These are phyloP conservation scores for Troilus luridus DNA, from an alignment of 2,888 invertebrate species.

Conservation along the genomic window DNA sequence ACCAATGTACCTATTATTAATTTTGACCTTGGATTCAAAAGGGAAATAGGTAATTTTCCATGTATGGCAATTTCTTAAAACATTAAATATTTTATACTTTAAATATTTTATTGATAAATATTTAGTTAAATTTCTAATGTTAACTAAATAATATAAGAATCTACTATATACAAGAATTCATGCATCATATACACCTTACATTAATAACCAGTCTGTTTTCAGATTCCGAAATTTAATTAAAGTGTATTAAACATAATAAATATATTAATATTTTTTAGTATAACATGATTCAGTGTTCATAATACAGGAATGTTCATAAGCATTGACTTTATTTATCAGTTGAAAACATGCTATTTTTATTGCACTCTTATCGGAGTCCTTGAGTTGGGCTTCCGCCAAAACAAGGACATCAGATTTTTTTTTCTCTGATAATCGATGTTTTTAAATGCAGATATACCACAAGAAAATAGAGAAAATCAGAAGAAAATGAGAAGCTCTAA, in stretches of 20 bases:
- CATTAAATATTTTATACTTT: too few relatives aligned
- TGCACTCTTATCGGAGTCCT: conserved; percentile 40
- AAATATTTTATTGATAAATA: too few relatives aligned
- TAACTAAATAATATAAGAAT: too few relatives aligned
- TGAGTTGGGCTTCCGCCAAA: not conserved
- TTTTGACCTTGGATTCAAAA: too few relatives aligned
- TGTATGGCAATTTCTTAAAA: too few relatives aligned
- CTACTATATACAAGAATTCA: too few relatives aligned
- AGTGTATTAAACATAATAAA: not conserved
- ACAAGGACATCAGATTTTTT: conserved; percentile 39
- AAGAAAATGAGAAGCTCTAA: not conserved
- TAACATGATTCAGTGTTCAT: not conserved
- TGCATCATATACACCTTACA: too few relatives aligned
- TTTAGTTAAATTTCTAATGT: too few relatives aligned
- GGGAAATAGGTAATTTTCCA: too few relatives aligned
- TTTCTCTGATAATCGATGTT: not conserved
- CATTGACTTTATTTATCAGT: not conserved
- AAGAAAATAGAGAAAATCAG: not conserved
- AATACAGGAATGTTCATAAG: not conserved
- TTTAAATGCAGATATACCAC: not conserved
- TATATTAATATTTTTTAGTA: not conserved
- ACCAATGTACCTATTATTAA: too few relatives aligned
- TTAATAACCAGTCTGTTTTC: too few relatives aligned
- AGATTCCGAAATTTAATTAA: too few relatives aligned
- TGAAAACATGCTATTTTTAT: conserved; percentile 37